Base-by-base conservation (phyloP, 2,797 vertebrate genomes). In the Enteromius paludinosus region DNA sequence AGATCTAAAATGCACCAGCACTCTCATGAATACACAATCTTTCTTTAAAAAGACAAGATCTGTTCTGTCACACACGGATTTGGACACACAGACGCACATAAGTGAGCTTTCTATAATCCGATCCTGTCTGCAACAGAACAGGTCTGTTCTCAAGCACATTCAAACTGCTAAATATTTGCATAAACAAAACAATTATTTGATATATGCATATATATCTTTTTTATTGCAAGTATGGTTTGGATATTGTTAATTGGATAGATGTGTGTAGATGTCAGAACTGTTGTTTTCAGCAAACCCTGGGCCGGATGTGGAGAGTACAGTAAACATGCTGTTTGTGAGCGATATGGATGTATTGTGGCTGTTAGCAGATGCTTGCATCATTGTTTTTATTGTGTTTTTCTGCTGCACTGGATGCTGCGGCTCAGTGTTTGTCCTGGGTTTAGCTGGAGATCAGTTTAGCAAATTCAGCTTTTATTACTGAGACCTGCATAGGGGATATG, bases 11-110 rank as follows among this genome's bases (percentile, higher is more conserved):
- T 20, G 4, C 62, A 18, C 28, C 10, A 25, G 52, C 64, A 17
- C 52, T 49, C 38, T 47, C 54, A 69, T 66, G 35, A 80, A 74
- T 75, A 64, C 30, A 64, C 54, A 43, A 23, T 81, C 71, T 14
- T 17, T 69, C 49, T 30, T 59, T 59, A 65, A 79, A 25, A 23
- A 78, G 33, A 41, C 4, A 10, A 35, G 62, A 20, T 65, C 3
- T 20, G 35, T 35, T 4, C 18, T 0, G 30, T 20, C 33, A 38
- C 18, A n/a, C 4, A 41, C 3, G 5, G 4, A 65, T 49, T 18
- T 49, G 47, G 47, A 49, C 47, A 18, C 47, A 18, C 15, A 17
- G 15, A 18, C 5, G 5, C 47, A 18, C 17, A 18, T 35, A 35
- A 5, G 4, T 35, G 10, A 43, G 41, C 41, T 43, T 43, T 43